Evolutionary conservation across 1,140 invertebrate genomes (phyloP).

Genomic region (Aphis craccivora): DNA sequence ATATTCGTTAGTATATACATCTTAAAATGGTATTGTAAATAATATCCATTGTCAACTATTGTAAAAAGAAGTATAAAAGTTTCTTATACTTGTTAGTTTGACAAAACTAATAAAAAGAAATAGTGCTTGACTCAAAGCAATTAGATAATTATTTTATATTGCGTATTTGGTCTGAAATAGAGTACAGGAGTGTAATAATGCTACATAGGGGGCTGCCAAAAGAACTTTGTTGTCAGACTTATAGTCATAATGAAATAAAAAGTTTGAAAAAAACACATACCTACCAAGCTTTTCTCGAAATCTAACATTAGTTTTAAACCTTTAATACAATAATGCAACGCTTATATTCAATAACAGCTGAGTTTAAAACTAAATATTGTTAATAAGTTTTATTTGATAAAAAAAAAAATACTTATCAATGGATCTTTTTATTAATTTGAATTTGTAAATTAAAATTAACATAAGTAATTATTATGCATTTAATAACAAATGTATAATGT

Average conservation of each 20-base stretch:
- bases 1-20: background rate
- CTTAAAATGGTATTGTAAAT: background rate
- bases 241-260: background rate
- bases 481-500: background rate
- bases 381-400: background rate
- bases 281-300: background rate
- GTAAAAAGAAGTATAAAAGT: constrained; percentile 22
- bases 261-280: constrained; percentile 15
- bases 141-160: constrained; percentile 38
- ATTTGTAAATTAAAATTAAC: background rate
- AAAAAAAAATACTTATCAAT: background rate
- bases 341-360: background rate
- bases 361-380: background rate
- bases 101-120: constrained; percentile 42
- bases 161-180: background rate
- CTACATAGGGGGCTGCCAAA: background rate
- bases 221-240: background rate
- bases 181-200: background rate
- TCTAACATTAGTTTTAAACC: background rate
- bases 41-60: background rate
- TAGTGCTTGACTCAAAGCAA: background rate
- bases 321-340: background rate
- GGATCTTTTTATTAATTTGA: background rate
- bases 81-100: background rate
- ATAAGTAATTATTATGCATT: background rate